These are phyloP conservation scores for Exocentrus adspersus DNA, from an alignment of 2,888 invertebrate species.

Conservation along the genomic window DNA sequence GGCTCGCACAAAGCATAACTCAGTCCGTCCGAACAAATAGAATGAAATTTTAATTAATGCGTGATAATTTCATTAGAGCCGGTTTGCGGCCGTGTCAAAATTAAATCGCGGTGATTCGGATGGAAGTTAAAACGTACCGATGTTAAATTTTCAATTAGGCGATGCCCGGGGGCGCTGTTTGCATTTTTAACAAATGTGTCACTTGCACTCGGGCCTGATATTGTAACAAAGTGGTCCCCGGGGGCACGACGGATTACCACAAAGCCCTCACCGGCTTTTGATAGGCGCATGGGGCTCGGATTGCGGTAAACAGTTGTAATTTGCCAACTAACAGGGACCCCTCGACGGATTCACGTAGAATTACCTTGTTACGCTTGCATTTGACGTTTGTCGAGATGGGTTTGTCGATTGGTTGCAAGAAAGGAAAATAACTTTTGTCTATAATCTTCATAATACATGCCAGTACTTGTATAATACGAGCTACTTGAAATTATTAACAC, in stretches of 20 bases:
- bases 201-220: slow-evolving; percentile 60
- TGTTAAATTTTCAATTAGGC: slow-evolving; percentile 60
- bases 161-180: slow-evolving; percentile 49
- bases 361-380: not conserved
- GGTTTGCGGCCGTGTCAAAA: slow-evolving; percentile 53
- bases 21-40: slow-evolving; percentile 52
- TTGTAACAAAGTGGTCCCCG: slow-evolving; percentile 56
- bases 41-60: slow-evolving; percentile 63
- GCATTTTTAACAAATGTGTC: slow-evolving; percentile 62
- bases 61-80: slow-evolving; percentile 61
- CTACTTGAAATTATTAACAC: too few species aligned
- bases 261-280: slow-evolving; percentile 48
- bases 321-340: slow-evolving; percentile 12
- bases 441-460: too few species aligned
- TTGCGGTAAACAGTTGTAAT: slow-evolving; percentile 36
- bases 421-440: too few species aligned
- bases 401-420: not conserved
- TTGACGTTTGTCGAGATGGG: slow-evolving; percentile 11
- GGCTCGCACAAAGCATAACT: slow-evolving; percentile 49
- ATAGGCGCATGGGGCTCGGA: slow-evolving; percentile 39
- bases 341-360: not conserved
- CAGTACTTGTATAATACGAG: too few species aligned
- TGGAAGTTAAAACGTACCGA: slow-evolving; percentile 47
- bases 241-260: slow-evolving; percentile 32
- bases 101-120: slow-evolving; percentile 56